These are phyloP conservation scores for Cygnus atratus DNA, from an alignment of 2,113 vertebrate species.

Conservation along the genomic window DNA sequence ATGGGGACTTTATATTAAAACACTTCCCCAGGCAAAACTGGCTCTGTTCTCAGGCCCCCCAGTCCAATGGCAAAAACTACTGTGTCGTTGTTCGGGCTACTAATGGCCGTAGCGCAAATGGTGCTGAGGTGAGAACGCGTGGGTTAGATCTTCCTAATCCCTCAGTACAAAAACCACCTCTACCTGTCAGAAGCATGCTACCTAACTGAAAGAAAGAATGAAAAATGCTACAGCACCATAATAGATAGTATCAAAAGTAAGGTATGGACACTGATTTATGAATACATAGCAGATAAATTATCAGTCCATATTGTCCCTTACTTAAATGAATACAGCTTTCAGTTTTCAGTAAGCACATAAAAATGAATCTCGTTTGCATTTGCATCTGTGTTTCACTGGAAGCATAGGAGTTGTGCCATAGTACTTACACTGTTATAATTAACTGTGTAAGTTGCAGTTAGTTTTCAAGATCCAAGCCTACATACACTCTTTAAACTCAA, in stretches of 20 bases:
- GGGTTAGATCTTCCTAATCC: not conserved
- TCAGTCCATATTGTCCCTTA: not conserved
- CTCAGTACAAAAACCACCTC: not conserved
- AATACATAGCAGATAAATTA: not conserved
- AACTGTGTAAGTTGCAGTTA: not conserved
- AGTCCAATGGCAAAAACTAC: not conserved
- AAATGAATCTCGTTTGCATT: not conserved
- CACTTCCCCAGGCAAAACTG: not conserved
- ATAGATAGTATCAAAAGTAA: not conserved
- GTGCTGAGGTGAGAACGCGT: not conserved
- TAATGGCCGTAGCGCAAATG: accelerated
- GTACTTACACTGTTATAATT: not conserved
- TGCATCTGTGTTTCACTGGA: not conserved
- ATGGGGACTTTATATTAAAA: not conserved
- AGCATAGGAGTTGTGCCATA: not conserved
- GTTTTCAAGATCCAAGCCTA: not conserved
- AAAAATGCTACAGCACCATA: not conserved
- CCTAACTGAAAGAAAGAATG: not conserved
- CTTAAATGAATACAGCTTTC: not conserved
- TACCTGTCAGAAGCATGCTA: not conserved
- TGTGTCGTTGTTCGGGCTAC: not conserved
- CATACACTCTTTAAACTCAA: not conserved
- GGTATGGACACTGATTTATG: not conserved
- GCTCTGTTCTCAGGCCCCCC: accelerated
- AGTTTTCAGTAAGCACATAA: not conserved